phyloP scores from a whole-genome alignment of 2,113 vertebrate genomes.

The Rhegmatorhina hoffmannsi region DNA sequence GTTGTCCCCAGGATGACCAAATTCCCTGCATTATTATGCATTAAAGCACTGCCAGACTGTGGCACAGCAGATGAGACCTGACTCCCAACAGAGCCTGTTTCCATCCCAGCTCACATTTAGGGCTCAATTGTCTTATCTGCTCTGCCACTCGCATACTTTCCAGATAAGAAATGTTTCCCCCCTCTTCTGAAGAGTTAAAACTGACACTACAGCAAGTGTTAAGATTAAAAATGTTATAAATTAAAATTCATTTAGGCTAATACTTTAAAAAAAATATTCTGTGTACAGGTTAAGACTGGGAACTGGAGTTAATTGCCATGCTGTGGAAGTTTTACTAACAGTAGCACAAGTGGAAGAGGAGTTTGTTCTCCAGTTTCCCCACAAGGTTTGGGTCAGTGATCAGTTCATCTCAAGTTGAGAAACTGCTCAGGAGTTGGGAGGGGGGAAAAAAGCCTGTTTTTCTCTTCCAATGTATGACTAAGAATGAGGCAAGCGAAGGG shows the following conservation, averaged over 20 bases:
- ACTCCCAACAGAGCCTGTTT: conserved; percentile 58
- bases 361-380: background rate
- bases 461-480: conserved; percentile 62
- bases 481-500: conserved; percentile 58
- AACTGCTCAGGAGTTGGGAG: background rate
- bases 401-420: conserved; percentile 47
- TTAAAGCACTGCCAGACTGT: background rate
- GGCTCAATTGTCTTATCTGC: conserved; percentile 68
- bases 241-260: background rate
- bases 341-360: background rate
- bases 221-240: background rate
- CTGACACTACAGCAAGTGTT: background rate
- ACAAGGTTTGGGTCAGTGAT: background rate
- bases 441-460: background rate
- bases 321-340: background rate
- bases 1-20: background rate
- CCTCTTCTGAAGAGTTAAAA: conserved; percentile 8
- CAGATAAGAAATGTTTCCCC: conserved; percentile 47
- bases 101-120: conserved; percentile 67
- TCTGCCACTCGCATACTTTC: conserved; percentile 52
- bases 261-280: rapidly evolving
- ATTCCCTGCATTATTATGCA: conserved; percentile 22
- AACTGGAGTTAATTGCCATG: background rate
- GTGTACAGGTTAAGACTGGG: background rate
- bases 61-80: conserved; percentile 37